Conservation (phyloP, 2,797 vertebrate species). For the Thalassophryne amazonica region DNA sequence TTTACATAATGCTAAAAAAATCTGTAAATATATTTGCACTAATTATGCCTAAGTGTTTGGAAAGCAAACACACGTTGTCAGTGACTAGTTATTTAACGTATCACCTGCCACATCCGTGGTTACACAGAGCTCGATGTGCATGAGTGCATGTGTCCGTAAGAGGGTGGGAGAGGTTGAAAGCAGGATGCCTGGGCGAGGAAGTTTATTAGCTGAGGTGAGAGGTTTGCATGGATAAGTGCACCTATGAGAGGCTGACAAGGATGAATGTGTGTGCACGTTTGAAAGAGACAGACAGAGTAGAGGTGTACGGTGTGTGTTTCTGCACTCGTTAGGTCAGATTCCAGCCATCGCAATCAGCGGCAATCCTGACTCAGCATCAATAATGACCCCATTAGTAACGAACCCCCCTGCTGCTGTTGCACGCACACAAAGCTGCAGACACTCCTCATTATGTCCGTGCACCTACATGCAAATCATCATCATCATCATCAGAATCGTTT, state of each 20-base stretch:
- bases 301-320: constrained; percentile 20
- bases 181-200: constrained; percentile 46
- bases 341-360: constrained; percentile 70
- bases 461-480: constrained; percentile 13
- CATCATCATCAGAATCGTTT: too few relatives aligned
- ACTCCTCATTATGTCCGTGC: constrained; percentile 47
- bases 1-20: too few relatives aligned
- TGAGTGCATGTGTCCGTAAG: constrained; percentile 1
- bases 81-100: constrained; percentile 18
- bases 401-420: constrained; percentile 65
- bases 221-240: constrained; percentile 63
- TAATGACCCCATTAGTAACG: constrained; percentile 77
- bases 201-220: constrained; percentile 66
- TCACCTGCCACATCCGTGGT: constrained; percentile 22
- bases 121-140: background rate
- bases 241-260: constrained; percentile 51
- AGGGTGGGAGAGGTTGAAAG: constrained; percentile 24
- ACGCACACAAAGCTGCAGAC: constrained; percentile 1
- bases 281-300: background rate
- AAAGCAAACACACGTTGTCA: constrained; percentile 11
- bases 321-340: constrained; percentile 62
- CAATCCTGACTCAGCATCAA: constrained; percentile 77
- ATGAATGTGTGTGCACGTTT: constrained; percentile 33
- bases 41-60: background rate
- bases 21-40: too few relatives aligned